phyloP scores from a whole-genome alignment of 1,140 invertebrate genomes.

The Drosophila pectinifera region DNA sequence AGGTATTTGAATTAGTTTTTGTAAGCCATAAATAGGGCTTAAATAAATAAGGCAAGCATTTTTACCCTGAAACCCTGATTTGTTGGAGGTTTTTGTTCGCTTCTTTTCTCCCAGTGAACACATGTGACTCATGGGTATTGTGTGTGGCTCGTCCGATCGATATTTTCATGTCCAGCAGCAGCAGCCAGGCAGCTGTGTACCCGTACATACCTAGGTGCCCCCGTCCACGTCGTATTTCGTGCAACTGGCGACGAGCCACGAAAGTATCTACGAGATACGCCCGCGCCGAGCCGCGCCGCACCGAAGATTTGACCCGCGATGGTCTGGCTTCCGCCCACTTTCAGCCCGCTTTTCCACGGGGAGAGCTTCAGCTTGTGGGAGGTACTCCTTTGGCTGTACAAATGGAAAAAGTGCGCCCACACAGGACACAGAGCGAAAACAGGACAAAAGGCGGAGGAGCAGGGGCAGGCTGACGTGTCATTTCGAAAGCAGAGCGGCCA shows the following conservation, averaged over 20 bases:
- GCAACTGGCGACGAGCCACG: conserved; percentile 42
- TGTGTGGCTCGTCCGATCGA: conserved; percentile 50
- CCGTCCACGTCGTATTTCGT: conserved; percentile 29
- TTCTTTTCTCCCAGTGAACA: conserved; percentile 11
- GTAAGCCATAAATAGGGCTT: too few species aligned
- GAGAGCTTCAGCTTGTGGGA: conserved; percentile 25
- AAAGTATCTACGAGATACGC: conserved; percentile 73
- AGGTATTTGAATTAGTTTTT: too few species aligned
- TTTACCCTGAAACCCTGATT: not conserved
- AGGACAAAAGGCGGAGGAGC: not conserved
- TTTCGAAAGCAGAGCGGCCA: not conserved
- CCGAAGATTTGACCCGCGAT: conserved; percentile 19
- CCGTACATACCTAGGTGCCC: not conserved
- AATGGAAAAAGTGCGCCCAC: conserved; percentile 60
- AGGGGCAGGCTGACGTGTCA: conserved; percentile 9
- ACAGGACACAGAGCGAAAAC: conserved; percentile 33
- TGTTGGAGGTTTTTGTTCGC: not conserved
- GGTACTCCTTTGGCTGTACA: conserved; percentile 28
- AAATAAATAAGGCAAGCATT: too few species aligned
- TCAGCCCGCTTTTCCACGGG: not conserved
- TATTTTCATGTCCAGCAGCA: conserved; percentile 68
- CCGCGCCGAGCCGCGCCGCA: conserved; percentile 15
- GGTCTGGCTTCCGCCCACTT: conserved; percentile 59
- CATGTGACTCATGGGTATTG: conserved; percentile 28
- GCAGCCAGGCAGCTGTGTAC: conserved; percentile 59